Base-by-base conservation (phyloP, 2,797 vertebrate genomes). In the Oceanodroma leucorhoa region DNA sequence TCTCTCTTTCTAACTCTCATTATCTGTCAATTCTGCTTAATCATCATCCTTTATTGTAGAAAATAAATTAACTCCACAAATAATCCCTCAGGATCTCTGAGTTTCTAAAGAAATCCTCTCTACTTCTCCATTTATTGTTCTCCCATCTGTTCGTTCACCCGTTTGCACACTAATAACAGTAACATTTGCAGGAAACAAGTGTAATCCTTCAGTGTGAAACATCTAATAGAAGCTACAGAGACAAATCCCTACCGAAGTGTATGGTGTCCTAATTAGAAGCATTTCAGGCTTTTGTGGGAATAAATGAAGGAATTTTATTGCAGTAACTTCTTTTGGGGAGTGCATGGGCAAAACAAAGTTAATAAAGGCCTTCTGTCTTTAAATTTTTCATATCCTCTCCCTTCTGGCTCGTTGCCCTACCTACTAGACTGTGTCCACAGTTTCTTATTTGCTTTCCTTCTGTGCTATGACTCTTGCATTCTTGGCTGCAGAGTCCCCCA, bases 21-120 rank as follows among this genome's bases (percentile, higher is more conserved):
- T 85, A 69, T 88, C 55, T 86, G 58, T 81, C 87, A 82, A 50
- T 93, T 71, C 72, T 72, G 29, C 50, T 93, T 88, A 88, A 88
- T 94, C 73, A 72, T 76, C n/a, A 55, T 50, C 58, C 73, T 90
- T 96, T 91, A 76, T 82, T 88, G 32, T 53, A 57, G 54, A 91
- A 96, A 94, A 95, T 79, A 86, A 94, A 96, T 90, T 86, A 91
- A 88, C 34, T 84, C 29, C 36, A 51, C 62, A 91, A 94, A 83
- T 76, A 96, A 94, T 89, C 82, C 82, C 61, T 45, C 51, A 75
- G 69, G 69, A 91, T 66, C 58, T 72, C 38, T 81, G 71, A 2
- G 1, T 90, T 93, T 93, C 72, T 87, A 50, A 72, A 81, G 48
- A 62, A 93, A 88, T 86, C n/a, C 36, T 83, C 40, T 83, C 27